Evolutionary conservation across 2,888 invertebrate genomes (phyloP).

Genomic region (Nyleta sp.): DNA sequence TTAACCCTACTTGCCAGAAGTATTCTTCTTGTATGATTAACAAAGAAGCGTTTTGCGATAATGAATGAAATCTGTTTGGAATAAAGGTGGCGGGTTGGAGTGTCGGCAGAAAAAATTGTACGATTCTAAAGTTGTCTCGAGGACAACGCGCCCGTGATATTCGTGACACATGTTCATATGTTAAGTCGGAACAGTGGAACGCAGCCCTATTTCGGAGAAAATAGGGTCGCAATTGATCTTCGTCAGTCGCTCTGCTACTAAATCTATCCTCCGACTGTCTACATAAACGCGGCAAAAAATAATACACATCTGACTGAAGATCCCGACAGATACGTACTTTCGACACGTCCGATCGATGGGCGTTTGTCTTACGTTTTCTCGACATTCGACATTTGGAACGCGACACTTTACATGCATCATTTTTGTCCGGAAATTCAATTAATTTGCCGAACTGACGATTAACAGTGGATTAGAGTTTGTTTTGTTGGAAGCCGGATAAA

Average conservation of each 20-base stretch:
- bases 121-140: slow-evolving; percentile 36
- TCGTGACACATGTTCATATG: slow-evolving; percentile 53
- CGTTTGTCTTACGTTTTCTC: slow-evolving; percentile 32
- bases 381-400: slow-evolving; percentile 19
- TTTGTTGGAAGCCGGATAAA: background rate
- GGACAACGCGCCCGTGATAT: slow-evolving; percentile 34
- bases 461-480: background rate
- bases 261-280: slow-evolving; percentile 51
- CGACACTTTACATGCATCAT: no score
- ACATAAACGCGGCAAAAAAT: slow-evolving; percentile 50
- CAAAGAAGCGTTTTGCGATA: slow-evolving; percentile 39
- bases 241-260: slow-evolving; percentile 58
- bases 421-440: no score
- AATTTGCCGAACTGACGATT: no score
- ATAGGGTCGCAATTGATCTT: slow-evolving; percentile 63
- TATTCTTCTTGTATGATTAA: slow-evolving; percentile 29
- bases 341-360: slow-evolving; percentile 29
- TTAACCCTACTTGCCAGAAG: slow-evolving; percentile 40
- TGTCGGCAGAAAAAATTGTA: slow-evolving; percentile 25
- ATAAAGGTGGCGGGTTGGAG: slow-evolving; percentile 1
- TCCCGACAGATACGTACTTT: slow-evolving; percentile 33
- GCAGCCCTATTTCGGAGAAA: slow-evolving; percentile 55
- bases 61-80: slow-evolving; percentile 27
- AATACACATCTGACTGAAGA: slow-evolving; percentile 42
- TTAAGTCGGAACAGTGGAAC: slow-evolving; percentile 33